phyloP scores from a whole-genome alignment of 2,888 invertebrate species.

The Netelia inedita region DNA sequence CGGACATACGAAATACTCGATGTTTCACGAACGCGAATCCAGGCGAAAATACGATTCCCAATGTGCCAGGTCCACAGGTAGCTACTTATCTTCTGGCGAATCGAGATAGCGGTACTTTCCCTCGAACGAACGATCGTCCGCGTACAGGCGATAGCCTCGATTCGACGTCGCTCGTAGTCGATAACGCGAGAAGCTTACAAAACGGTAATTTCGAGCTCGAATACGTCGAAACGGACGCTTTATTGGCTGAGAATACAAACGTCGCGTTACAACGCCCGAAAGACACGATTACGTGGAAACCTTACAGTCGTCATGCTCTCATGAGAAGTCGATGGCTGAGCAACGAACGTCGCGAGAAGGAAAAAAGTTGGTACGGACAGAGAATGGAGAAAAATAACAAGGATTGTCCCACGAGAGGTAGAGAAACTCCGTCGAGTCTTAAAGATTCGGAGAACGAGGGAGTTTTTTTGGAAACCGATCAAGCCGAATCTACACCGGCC shows the following conservation, averaged over 20 bases:
- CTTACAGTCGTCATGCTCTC: conserved; percentile 53
- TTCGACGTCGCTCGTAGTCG: conserved; percentile 18
- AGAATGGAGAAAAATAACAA: conserved; percentile 53
- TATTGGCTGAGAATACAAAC: conserved; percentile 64
- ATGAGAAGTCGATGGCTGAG: conserved; percentile 58
- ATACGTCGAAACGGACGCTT: conserved; percentile 73
- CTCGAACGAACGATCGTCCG: background rate
- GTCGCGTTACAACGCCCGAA: conserved; percentile 37
- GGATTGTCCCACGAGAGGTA: conserved; percentile 40
- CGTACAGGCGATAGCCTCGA: conserved; percentile 26
- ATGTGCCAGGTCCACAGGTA: conserved; percentile 68
- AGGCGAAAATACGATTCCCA: conserved; percentile 54
- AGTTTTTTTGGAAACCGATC: conserved; percentile 71
- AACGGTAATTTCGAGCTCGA: conserved; percentile 68
- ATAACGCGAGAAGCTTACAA: conserved; percentile 42
- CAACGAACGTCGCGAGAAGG: conserved; percentile 51
- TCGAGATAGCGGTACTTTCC: background rate
- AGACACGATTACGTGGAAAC: conserved; percentile 51
- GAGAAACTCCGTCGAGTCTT: conserved; percentile 46
- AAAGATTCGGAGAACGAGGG: conserved; percentile 69
- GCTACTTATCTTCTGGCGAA: conserved; percentile 45
- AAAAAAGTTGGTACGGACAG: conserved; percentile 62
- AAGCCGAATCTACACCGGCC: conserved; percentile 42
- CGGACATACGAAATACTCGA: conserved; percentile 54
- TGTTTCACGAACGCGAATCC: conserved; percentile 28